Conservation (phyloP, 1,140 invertebrate genomes). For the Gerris buenoi region DNA sequence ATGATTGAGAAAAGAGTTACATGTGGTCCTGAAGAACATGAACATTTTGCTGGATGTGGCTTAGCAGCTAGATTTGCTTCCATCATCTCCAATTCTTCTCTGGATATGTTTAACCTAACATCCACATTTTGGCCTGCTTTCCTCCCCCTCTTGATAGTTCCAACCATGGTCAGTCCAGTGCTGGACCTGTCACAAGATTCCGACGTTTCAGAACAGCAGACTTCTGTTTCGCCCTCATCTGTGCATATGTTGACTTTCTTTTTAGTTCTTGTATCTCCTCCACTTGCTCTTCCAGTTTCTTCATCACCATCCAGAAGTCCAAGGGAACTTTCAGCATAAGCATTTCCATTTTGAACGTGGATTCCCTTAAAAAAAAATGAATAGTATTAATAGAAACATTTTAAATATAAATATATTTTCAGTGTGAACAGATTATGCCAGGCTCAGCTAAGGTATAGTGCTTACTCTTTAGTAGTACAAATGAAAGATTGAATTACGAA, state of each 20-base stretch:
- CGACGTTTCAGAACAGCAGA: slow-evolving; percentile 21
- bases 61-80: slow-evolving; percentile 41
- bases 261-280: slow-evolving; percentile 19
- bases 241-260: slow-evolving; percentile 44
- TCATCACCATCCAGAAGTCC: slow-evolving; percentile 2
- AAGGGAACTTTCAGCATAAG: slow-evolving; percentile 9
- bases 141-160: slow-evolving; percentile 53
- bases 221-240: slow-evolving; percentile 26
- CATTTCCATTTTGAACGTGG: slow-evolving; percentile 8
- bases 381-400: too few species aligned
- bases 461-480: too few species aligned
- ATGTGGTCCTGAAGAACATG: slow-evolving; percentile 44
- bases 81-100: slow-evolving; percentile 49
- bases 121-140: slow-evolving; percentile 57
- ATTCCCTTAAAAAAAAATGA: slow-evolving; percentile 4
- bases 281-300: background rate
- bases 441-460: too few species aligned
- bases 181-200: slow-evolving; percentile 23
- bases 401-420: too few species aligned
- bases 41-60: slow-evolving; percentile 29
- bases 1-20: slow-evolving; percentile 47
- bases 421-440: too few species aligned
- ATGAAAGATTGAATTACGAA: too few species aligned
- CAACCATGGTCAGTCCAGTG: slow-evolving; percentile 42
- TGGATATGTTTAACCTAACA: slow-evolving; percentile 51